Conservation (phyloP, 2,113 vertebrate genomes). For the Polypterus bichir region DNA sequence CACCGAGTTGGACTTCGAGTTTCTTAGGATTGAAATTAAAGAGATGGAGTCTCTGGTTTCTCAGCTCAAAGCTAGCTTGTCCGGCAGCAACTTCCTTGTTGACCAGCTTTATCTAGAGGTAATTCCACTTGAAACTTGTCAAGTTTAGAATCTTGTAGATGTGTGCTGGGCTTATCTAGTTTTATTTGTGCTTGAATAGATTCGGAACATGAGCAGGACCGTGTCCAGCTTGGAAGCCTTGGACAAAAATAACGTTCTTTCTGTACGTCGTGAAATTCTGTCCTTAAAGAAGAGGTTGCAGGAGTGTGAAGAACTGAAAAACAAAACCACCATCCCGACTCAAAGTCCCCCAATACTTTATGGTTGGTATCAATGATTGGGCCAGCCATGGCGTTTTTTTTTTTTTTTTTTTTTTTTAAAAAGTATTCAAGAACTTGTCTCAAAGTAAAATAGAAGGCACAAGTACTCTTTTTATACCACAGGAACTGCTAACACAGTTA, state of each 20-base stretch:
- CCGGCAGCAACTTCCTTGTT: constrained; percentile 38
- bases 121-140: constrained; percentile 4
- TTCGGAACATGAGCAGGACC: constrained; percentile 49
- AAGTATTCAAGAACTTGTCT: too few species aligned
- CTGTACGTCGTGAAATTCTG: constrained; percentile 39
- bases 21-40: constrained; percentile 49
- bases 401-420: too few species aligned
- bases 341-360: not conserved
- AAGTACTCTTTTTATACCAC: too few species aligned
- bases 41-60: constrained; percentile 47
- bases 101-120: constrained; percentile 52
- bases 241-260: constrained; percentile 52
- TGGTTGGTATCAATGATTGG: not conserved
- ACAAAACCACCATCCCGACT: not conserved
- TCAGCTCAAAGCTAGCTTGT: constrained; percentile 38
- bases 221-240: constrained; percentile 44
- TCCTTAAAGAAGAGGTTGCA: constrained; percentile 36
- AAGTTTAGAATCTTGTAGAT: too few species aligned
- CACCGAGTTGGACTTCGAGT: constrained; percentile 45
- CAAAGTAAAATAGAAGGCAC: too few species aligned
- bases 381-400: too few species aligned
- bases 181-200: constrained; percentile 33
- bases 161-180: too few species aligned
- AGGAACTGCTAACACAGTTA: too few species aligned
- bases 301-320: constrained; percentile 34